Conservation (phyloP, 2,888 invertebrate species). For the Parascotia fuliginaria region DNA sequence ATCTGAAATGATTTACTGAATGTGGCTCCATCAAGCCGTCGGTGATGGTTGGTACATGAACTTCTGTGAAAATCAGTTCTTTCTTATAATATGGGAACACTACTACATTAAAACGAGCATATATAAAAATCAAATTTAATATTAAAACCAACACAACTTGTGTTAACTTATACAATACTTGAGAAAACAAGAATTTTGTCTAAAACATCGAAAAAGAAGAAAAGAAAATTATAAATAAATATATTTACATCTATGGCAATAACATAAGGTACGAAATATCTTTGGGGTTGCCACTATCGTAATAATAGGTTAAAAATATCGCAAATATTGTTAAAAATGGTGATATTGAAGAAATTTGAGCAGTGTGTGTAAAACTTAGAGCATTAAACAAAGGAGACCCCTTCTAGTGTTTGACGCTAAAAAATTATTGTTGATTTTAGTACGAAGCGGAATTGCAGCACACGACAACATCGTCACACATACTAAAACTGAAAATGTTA, state of each 20-base stretch:
- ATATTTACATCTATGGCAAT: constrained; percentile 72
- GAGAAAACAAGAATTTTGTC: constrained; percentile 41
- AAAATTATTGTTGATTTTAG: too few relatives aligned
- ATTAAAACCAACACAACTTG: constrained; percentile 56
- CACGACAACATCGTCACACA: too few relatives aligned
- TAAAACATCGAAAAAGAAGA: constrained; percentile 23
- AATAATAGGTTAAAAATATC: constrained; percentile 19
- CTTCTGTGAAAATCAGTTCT: too few relatives aligned
- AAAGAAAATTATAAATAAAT: constrained; percentile 56
- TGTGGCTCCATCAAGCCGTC: too few relatives aligned
- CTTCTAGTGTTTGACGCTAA: too few relatives aligned
- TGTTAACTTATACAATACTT: constrained; percentile 45
- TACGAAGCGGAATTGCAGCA: too few relatives aligned
- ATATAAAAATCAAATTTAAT: constrained; percentile 55
- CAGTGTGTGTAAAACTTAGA: constrained; percentile 6
- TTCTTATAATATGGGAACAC: too few relatives aligned
- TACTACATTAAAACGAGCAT: constrained; percentile 33
- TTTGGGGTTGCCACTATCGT: constrained; percentile 64
- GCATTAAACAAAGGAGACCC: too few relatives aligned
- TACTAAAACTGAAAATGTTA: too few relatives aligned
- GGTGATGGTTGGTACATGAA: too few relatives aligned
- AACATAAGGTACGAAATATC: constrained; percentile 64
- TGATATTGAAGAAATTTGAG: constrained; percentile 14
- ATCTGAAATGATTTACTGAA: too few relatives aligned
- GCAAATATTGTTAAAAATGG: not conserved